Conservation (phyloP, 2,113 vertebrate genomes). For the Egretta garzetta region DNA sequence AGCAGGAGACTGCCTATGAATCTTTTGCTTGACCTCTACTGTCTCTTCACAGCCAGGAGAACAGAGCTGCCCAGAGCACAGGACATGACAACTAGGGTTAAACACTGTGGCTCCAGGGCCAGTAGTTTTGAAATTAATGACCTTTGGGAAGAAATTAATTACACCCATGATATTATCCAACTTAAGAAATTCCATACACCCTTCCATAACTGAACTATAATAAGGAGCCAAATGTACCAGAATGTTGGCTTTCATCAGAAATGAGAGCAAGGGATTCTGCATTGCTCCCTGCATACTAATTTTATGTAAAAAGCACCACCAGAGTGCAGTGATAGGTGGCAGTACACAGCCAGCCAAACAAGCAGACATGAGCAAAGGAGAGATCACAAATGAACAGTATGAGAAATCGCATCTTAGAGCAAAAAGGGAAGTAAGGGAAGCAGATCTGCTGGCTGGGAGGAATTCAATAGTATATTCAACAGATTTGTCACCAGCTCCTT, state of each 20-base stretch:
- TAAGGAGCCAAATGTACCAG: neutral
- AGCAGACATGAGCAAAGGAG: neutral
- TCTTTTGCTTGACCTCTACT: neutral
- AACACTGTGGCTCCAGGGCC: neutral
- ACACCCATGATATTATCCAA: neutral
- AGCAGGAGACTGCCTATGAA: neutral
- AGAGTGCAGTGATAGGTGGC: conserved; percentile 4
- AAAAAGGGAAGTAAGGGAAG: neutral
- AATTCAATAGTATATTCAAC: neutral
- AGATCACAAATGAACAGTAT: neutral
- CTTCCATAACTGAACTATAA: neutral
- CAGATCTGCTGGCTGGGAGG: neutral
- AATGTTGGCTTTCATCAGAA: neutral
- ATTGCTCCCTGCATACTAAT: neutral
- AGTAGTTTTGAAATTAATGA: neutral
- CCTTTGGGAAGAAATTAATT: neutral
- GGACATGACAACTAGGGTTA: neutral
- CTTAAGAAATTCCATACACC: neutral
- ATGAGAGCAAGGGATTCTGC: neutral
- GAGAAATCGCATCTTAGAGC: neutral
- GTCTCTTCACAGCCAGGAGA: neutral
- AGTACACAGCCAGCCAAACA: neutral
- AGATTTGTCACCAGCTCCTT: neutral
- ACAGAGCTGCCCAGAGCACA: neutral
- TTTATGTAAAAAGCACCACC: neutral